phyloP scores from a whole-genome alignment of 2,113 vertebrate genomes.

The Peucedramus taeniatus region DNA sequence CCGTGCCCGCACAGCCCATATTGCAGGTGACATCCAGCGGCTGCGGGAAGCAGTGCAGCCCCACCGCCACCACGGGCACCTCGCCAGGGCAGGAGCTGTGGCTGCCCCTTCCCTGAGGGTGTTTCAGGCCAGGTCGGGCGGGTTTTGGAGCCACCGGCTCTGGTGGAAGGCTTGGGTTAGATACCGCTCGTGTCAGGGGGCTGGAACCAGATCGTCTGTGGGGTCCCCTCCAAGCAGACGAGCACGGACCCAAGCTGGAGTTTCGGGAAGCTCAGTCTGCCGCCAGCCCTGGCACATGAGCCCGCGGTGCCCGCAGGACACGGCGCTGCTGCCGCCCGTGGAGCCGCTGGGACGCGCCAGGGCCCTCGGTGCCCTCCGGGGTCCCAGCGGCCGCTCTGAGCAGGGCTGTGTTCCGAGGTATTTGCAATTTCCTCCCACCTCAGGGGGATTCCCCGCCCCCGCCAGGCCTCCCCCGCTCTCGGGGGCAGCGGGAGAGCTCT shows the following conservation, averaged over 20 bases:
- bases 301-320: background rate
- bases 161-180: background rate
- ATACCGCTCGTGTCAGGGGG: background rate
- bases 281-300: background rate
- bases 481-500: background rate
- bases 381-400: background rate
- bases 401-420: background rate
- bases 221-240: background rate
- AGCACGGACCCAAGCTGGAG: background rate
- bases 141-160: background rate
- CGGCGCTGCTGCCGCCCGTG: accelerated
- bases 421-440: conserved; percentile 45
- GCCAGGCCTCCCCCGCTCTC: background rate
- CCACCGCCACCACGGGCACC: accelerated
- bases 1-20: background rate
- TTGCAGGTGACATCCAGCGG: conserved; percentile 41
- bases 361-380: accelerated
- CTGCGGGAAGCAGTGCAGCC: background rate
- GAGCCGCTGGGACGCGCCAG: background rate
- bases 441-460: background rate
- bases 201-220: accelerated
- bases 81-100: background rate
- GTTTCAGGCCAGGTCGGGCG: accelerated
- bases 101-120: background rate
- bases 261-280: background rate